Evolutionary conservation across 2,113 vertebrate genomes (phyloP).

Genomic region (Megaptera novaeangliae): DNA sequence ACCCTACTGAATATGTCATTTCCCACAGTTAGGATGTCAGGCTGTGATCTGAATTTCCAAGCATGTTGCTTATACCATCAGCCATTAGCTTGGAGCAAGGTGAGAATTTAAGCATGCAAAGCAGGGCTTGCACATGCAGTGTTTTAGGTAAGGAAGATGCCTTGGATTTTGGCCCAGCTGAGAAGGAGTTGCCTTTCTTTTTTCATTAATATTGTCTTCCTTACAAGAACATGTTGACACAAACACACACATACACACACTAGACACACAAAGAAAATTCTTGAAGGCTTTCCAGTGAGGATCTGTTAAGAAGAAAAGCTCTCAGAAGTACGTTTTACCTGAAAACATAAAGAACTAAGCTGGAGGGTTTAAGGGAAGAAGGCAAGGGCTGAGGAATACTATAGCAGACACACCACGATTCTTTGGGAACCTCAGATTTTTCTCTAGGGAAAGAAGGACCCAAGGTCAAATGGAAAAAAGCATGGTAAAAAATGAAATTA

Average conservation of each 20-base stretch:
- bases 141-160: not conserved
- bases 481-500: constrained; percentile 65
- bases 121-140: not conserved
- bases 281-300: not conserved
- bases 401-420: not conserved
- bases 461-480: constrained; percentile 63
- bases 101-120: not conserved
- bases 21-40: constrained; percentile 20
- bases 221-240: not conserved
- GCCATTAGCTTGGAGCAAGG: constrained; percentile 15
- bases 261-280: not conserved
- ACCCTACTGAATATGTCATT: constrained; percentile 42
- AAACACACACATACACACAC: not conserved
- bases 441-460: constrained; percentile 60
- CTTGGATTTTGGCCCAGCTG: not conserved
- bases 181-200: not conserved
- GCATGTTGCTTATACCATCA: not conserved
- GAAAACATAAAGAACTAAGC: constrained; percentile 11
- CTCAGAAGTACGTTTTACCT: not conserved
- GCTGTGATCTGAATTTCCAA: constrained; percentile 65
- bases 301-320: not conserved
- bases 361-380: not conserved
- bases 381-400: not conserved
- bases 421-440: constrained; percentile 45
- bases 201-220: not conserved